Percentiles rank a stretch among this genome's conserved stretches.
These are phyloP conservation scores for Goniozus legneri DNA, from an alignment of 1,140 invertebrate species.

Conservation along the genomic window DNA sequence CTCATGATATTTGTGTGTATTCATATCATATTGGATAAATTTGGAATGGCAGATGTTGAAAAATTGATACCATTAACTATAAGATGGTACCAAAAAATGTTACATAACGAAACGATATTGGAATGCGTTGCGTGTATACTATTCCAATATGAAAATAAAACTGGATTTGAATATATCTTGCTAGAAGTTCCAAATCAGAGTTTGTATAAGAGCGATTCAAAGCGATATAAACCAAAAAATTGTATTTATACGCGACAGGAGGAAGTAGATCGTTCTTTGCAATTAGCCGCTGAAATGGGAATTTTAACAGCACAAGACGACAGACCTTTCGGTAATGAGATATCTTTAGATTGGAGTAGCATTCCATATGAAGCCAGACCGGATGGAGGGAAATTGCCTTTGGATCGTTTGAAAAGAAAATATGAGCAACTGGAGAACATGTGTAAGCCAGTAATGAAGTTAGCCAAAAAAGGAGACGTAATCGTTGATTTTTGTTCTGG, in stretches of 20 bases:
- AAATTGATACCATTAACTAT: conserved; percentile 62
- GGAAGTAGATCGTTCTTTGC: conserved; percentile 67
- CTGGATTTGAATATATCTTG: conserved; percentile 23
- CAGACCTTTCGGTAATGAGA: conserved; percentile 47
- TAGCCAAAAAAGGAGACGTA: conserved; percentile 56
- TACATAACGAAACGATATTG: conserved; percentile 37
- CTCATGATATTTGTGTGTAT: conserved; percentile 74
- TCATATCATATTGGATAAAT: conserved; percentile 61
- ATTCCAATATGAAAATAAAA: conserved; percentile 3
- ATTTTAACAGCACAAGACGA: conserved; percentile 41
- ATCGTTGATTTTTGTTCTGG: conserved; percentile 96
- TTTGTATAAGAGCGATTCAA: conserved; percentile 77
- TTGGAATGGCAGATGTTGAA: conserved; percentile 49
- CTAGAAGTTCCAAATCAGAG: conserved; percentile 54
- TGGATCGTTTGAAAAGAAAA: conserved; percentile 71
- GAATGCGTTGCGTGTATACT: conserved; percentile 33
- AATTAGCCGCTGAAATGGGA: conserved; percentile 43
- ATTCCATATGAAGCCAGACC: conserved; percentile 74
- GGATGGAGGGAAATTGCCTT: conserved; percentile 73
- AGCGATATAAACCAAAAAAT: conserved; percentile 69
- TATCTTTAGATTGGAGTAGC: conserved; percentile 59
- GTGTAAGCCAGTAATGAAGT: conserved; percentile 69
- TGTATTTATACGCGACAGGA: conserved; percentile 72
- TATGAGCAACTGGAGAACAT: conserved; percentile 87
- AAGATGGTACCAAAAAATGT: conserved; percentile 64